A percentile compares a stretch with the other conserved stretches of the same genome.
These are phyloP conservation scores for Cryptus armator DNA, from an alignment of 2,888 invertebrate genomes.

Conservation along the genomic window DNA sequence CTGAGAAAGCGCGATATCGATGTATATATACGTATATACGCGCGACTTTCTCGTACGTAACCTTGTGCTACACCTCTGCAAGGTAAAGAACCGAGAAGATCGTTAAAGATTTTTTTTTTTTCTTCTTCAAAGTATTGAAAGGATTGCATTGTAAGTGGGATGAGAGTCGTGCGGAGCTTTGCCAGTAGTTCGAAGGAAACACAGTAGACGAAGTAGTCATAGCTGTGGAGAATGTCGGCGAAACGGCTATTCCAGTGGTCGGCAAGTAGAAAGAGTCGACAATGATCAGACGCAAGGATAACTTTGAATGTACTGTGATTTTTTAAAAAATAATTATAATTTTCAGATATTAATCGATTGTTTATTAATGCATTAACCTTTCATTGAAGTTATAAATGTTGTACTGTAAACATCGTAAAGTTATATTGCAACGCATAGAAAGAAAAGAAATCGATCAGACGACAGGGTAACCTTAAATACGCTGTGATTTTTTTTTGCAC, in stretches of 20 bases:
- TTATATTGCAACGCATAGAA: too few species aligned
- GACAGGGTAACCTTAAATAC: background rate
- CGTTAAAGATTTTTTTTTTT: too few species aligned
- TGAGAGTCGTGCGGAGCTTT: background rate
- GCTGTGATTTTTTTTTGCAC: background rate
- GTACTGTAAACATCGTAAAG: too few species aligned
- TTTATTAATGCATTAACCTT: too few species aligned
- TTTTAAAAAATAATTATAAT: background rate
- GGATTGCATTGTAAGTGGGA: background rate
- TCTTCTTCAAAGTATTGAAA: background rate
- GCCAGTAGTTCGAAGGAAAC: background rate
- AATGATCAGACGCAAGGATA: background rate
- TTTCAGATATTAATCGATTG: too few species aligned
- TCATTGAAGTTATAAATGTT: too few species aligned
- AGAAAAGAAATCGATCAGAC: background rate
- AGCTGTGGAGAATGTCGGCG: background rate
- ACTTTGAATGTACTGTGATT: background rate
- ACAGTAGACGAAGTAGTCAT: background rate
- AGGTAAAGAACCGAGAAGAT: constrained; percentile 7
- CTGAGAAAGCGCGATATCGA: background rate
- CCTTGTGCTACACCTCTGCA: constrained; percentile 38
- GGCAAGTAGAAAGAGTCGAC: constrained; percentile 12
- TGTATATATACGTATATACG: background rate
- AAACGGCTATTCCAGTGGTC: too few species aligned
- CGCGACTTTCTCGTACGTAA: constrained; percentile 35